Evolutionary conservation across 2,888 invertebrate genomes (phyloP), one percentile per base, ranked within the genome.

Genomic region (Epistrophella euchroma): DNA sequence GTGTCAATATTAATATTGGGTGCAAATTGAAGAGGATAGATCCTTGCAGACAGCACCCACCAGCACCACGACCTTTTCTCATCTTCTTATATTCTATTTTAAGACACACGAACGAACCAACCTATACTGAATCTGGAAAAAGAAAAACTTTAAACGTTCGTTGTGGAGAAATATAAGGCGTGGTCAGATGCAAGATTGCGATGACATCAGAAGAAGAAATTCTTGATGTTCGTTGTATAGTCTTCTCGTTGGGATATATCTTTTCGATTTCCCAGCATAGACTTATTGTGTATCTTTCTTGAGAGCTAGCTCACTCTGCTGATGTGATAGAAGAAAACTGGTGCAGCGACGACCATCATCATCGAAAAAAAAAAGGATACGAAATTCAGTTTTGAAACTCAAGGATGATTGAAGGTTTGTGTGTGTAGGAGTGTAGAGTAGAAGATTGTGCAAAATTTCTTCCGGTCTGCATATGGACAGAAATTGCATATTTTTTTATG

Each of bases 1-100:
- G 83, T 83, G 83, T 83, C 83, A 83, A 83, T 78, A 83, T 83
- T 83, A 83, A 83, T 83, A 83, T 83, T 78, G 83, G 78, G 83
- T 83, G 83, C 83, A 83, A 83, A 83, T 83, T 78, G 83, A 83
- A 74, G 78, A 74, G 77, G 83, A 83, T 78, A 78, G 77, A 66
- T 83, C 56, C 73, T 68, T 43, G 64, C 58, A 76, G 80, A 62
- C 43, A 45, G n/a, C 3, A 35, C 35, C 58, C 71, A 75, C 55
- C 43, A 45, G n/a, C 3, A 35, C 35, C 47, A 37, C 13, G 66
- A 68, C 40, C 40, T 17, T 58, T 25, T 15, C 64, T 35, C 43
- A 28, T 35, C 66, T 22, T 17, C 45, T 60, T n/a, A n/a, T n/a
- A 60, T 60, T 37, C 37, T n/a, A n/a, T n/a, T 40, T 60, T 60